These are phyloP conservation scores for Luidia sarsii DNA, from an alignment of 53 echinoderm and acorn worm genomes.

Conservation along the genomic window DNA sequence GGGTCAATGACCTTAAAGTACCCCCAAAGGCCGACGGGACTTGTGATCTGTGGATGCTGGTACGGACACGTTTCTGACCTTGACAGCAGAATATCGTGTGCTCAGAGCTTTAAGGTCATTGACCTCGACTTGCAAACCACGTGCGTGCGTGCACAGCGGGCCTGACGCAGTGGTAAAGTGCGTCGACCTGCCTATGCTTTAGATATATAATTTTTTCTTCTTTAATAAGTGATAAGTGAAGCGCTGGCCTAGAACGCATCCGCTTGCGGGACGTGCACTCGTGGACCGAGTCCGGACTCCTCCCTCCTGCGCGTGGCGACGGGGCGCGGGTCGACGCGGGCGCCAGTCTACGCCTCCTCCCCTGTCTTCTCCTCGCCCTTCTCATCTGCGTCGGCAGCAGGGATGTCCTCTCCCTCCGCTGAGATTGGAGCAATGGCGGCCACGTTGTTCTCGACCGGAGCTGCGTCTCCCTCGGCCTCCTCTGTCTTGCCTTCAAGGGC, in stretches of 20 bases:
- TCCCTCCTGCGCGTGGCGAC: constrained; percentile 4
- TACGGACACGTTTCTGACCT: too few relatives aligned
- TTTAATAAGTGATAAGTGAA: too few relatives aligned
- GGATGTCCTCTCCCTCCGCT: constrained; percentile 58
- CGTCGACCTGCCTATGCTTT: too few relatives aligned
- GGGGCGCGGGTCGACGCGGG: neutral
- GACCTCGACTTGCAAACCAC: too few relatives aligned
- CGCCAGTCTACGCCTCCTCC: constrained; percentile 41
- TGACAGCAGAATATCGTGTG: too few relatives aligned
- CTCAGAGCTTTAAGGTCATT: too few relatives aligned
- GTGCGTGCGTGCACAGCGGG: too few relatives aligned
- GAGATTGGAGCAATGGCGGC: constrained; percentile 60
- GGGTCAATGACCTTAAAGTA: too few relatives aligned
- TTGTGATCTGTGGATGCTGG: too few relatives aligned
- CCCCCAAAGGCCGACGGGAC: too few relatives aligned
- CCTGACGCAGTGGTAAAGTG: too few relatives aligned
- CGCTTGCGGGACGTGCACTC: neutral
- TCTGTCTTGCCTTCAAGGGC: constrained; percentile 34
- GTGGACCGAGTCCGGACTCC: neutral
- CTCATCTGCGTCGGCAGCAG: constrained; percentile 60
- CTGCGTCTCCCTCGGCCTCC: constrained; percentile 42
- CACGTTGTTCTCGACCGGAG: constrained; percentile 70
- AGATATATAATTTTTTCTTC: too few relatives aligned
- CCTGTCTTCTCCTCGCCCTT: constrained; percentile 22
- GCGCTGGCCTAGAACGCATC: neutral